Evolutionary conservation across 2,113 vertebrate species (phyloP), one percentile per base, ranked within the genome.

Genomic region (Sinosuthora webbiana): DNA sequence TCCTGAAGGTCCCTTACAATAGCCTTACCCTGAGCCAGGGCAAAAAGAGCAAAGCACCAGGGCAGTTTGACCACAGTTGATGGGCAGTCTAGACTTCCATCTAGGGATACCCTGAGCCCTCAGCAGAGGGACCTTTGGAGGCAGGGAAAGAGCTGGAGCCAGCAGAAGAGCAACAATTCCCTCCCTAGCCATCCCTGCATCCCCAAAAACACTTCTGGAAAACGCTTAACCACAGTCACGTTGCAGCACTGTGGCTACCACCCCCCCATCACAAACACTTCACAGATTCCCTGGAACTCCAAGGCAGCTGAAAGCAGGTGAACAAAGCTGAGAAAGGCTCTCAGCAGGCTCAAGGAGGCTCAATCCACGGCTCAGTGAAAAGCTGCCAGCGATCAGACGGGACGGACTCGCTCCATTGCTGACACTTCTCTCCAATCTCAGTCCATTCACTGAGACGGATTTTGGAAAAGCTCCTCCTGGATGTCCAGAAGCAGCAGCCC

Each of bases 361-460:
- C 65, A 17, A n/a, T 1, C 52, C 13, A 39, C 4, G 33, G 79
- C 50, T 65, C 60, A 62, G 67, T 3, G 63, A 49, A 71, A 45
- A 83, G 57, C 57, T 87, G 73, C 44, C 84, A 39, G 56, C 0
- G 0, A 59, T 45, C 88, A 68, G 77, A 93, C 1, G 4, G 69
- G 49, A 62, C 0, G 0, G 87, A 31, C 71, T 83, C 4, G 9
- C 75, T 92, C 57, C 39, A 21, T 0, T 41, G 63, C 56, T n/a
- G 71, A 19, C 30, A 6, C 10, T 33, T 37, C 52, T 57, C 70
- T n/a, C 39, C n/a, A 41, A 1, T 45, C 0, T 2, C 0, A 0
- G 21, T 4, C 78, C 39, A 1, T 37, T 68, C 11, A 1, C 75
- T 8, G 35, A 3, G 63, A 68, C 27, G 28, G 67, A 42, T n/a